Conservation (phyloP, 2,797 vertebrate genomes). For the Lagodon rhomboides region DNA sequence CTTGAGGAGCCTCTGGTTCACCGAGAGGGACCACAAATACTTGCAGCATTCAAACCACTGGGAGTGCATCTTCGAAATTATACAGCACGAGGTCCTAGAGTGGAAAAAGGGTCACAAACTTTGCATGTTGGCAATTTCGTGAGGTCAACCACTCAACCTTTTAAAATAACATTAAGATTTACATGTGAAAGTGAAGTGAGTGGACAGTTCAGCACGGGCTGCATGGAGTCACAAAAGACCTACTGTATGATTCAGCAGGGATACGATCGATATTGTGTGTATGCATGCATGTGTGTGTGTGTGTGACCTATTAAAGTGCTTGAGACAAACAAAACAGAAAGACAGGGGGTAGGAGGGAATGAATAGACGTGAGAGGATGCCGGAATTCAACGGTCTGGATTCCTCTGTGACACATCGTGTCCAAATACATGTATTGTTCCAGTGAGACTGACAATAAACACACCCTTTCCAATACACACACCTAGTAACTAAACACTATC, state of each 20-base stretch:
- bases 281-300: not conserved
- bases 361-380: slow-evolving; percentile 66
- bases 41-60: slow-evolving; percentile 54
- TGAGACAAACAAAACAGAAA: slow-evolving; percentile 38
- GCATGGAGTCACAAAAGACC: not conserved
- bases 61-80: slow-evolving; percentile 60
- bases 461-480: slow-evolving; percentile 68
- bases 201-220: not conserved
- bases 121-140: slow-evolving; percentile 20
- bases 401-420: slow-evolving; percentile 61
- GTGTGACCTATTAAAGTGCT: not conserved
- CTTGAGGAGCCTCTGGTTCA: slow-evolving; percentile 46
- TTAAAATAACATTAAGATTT: slow-evolving; percentile 35
- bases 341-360: slow-evolving; percentile 53
- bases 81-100: slow-evolving; percentile 25
- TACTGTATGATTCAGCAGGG: slow-evolving; percentile 17
- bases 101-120: slow-evolving; percentile 43
- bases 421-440: slow-evolving; percentile 70
- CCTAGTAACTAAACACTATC: slow-evolving; percentile 75
- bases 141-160: slow-evolving; percentile 38
- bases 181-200: slow-evolving; percentile 24
- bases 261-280: slow-evolving; percentile 31
- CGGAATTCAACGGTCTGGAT: slow-evolving; percentile 69
- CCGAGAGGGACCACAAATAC: slow-evolving; percentile 46
- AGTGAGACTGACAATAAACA: slow-evolving; percentile 64